Evolutionary conservation across 2,113 vertebrate genomes (phyloP).

Genomic region (Corythoichthys intestinalis): DNA sequence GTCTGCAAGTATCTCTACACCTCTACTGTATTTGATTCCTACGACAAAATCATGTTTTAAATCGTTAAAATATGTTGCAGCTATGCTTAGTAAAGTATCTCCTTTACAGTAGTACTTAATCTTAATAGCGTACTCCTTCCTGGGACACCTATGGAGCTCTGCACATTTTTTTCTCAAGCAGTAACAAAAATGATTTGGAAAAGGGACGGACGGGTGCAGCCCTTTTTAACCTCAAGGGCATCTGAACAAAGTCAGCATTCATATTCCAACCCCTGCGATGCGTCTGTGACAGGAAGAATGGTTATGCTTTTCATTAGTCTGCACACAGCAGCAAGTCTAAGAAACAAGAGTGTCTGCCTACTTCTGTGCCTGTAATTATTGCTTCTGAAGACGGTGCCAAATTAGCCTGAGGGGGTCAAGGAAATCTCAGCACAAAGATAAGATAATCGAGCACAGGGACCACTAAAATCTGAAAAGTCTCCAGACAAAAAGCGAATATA

Average conservation of each 20-base stretch:
- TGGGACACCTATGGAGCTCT: neutral
- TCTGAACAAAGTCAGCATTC: conserved; percentile 54
- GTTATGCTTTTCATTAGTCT: conserved; percentile 35
- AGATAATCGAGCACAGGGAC: conserved; percentile 9
- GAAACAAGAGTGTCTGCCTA: conserved; percentile 32
- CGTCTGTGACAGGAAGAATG: conserved; percentile 13
- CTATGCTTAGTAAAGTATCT: neutral
- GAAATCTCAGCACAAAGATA: conserved; percentile 31
- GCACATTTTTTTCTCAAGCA: conserved; percentile 1
- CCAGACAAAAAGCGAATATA: neutral
- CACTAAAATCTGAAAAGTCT: conserved; percentile 8
- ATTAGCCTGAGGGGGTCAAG: conserved; percentile 21
- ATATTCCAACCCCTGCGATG: conserved; percentile 13
- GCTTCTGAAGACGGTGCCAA: conserved; percentile 19
- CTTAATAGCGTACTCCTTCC: neutral
- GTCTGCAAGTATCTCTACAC: neutral
- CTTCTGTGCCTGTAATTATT: conserved; percentile 45
- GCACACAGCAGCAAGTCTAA: conserved; percentile 27
- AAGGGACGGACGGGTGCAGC: neutral
- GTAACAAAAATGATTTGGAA: conserved; percentile 9
- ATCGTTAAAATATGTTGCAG: neutral
- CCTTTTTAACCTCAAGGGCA: conserved; percentile 25
- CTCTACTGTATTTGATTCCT: neutral
- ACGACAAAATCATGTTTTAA: neutral
- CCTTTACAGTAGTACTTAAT: neutral